Base-by-base conservation (phyloP, 64 coral and sea anemone genomes). In the Exaiptasia diaphana region DNA sequence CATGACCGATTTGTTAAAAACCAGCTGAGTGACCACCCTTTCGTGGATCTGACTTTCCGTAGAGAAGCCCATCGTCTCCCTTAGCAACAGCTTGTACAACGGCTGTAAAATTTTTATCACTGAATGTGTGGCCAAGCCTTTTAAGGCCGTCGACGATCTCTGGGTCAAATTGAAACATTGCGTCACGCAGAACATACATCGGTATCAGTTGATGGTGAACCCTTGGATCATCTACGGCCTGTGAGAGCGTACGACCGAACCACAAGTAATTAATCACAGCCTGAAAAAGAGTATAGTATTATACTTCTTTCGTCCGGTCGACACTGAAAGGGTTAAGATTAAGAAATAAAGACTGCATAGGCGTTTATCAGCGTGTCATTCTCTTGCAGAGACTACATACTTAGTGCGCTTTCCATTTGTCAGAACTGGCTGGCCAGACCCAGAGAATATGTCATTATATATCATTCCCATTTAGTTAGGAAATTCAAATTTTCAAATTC, bases 161-260 rank as follows among this genome's bases (percentile, higher is more conserved):
- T 9, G 52, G 22, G 14, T 79, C 20, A 21, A 94, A 78, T 1
- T 60, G 73, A 14, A 28, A 74, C 5, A 70, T 22, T 71, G 74
- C 49, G n/a, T 94, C 79, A 14, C 83, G 41, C 2, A 79, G 73
- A 46, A 94, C 52, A 32, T 80, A 84, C 72, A 79, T 89, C 5
- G 91, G 91, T 24, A 94, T 60, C 22, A 94, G 56, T 71, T 94
- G 91, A 58, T 94, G 91, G 13, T 94, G 91, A 1, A 94, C 14
- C 17, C 91, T 74, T 0, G 91, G 91, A 1, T 94, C 91, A 4
- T 33, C 70, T 15, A 94, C 80, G 9, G 91, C 62, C 5, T 94
- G 21, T 4, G 91, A 64, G 3, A 94, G 49, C 24, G 80, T 94
- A 30, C 55, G 65, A 45, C 85, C 74, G 50, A 94, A 94, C 91